Evolutionary conservation across 2,888 invertebrate genomes (phyloP).

Genomic region (Eupithecia insigniata): DNA sequence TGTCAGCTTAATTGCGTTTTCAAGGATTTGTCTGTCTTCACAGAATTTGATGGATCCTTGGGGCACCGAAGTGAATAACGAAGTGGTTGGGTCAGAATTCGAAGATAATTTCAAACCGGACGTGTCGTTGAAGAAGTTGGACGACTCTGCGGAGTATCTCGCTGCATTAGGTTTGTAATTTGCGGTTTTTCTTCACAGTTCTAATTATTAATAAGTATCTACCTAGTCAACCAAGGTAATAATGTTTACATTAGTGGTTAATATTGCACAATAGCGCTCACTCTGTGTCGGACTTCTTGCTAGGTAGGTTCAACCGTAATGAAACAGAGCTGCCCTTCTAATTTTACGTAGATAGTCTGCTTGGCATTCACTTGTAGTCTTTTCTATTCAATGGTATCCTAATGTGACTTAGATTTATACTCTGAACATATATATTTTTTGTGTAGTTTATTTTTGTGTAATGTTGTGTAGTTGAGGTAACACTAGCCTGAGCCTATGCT

Average conservation of each 20-base stretch:
- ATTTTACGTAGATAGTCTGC: slow-evolving; percentile 10
- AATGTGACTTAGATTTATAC: neutral
- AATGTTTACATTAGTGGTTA: slow-evolving; percentile 27
- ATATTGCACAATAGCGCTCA: slow-evolving; percentile 35
- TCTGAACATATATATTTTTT: neutral
- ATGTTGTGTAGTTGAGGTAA: neutral
- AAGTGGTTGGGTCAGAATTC: slow-evolving; percentile 68
- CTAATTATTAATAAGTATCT: neutral
- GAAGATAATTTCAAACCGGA: slow-evolving; percentile 85
- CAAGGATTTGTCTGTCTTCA: slow-evolving; percentile 21
- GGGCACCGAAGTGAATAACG: slow-evolving; percentile 66
- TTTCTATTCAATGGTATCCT: neutral
- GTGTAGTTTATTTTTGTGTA: neutral
- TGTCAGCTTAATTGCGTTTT: neutral
- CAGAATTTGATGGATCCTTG: slow-evolving; percentile 82
- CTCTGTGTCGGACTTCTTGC: slow-evolving; percentile 12
- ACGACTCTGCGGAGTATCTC: slow-evolving; percentile 87
- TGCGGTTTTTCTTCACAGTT: slow-evolving; percentile 27
- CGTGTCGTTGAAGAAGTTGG: slow-evolving; percentile 68
- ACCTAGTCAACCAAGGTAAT: neutral
- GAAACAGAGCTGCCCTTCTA: slow-evolving; percentile 15
- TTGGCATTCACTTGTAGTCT: neutral
- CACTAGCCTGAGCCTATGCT: neutral
- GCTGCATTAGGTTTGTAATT: slow-evolving; percentile 85
- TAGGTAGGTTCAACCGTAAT: slow-evolving; percentile 4